Base-by-base conservation (phyloP, 2,113 vertebrate species). In the Epinephelus lanceolatus region DNA sequence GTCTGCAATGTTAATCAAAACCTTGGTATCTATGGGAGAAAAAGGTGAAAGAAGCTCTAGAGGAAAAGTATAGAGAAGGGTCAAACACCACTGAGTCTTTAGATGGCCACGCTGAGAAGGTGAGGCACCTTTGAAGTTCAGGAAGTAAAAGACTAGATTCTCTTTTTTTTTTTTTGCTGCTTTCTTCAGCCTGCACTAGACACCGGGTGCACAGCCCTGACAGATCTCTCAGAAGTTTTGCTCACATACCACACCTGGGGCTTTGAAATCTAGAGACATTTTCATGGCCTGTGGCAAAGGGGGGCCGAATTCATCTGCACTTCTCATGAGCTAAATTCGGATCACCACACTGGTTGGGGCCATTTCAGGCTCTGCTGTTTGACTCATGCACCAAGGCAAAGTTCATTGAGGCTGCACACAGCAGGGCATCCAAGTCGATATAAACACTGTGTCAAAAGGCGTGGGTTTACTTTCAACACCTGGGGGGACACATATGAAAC, bases 111-210 rank as follows among this genome's bases (percentile, higher is more conserved):
- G 76, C 87, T 61, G 90, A 89, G 91, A 71, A 92, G 86, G 87
- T 85, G 89, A 94, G 91, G 85, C 77, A 65, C 56, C 95, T 96
- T 96, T 96, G 95, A 96, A 93, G 94, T 94, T 81, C 93, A 95
- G 94, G 94, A 93, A 94, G 93, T 91, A 90, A 90, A 86, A 93
- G 88, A 88, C 86, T 82, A 91, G 86, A 62, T 86, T 87, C 78
- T 88, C 86, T 91, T 85, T 92, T 88, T 62, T 75, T 78, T 66
- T 55, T 55, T 55, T 71, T 71, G 78, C 49, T 85, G 33, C 78
- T 83, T 76, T 90, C 90, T 91, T 91, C 81, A 83, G 83, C 84
- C 77, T 91, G 84, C 91, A 75, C 86, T 55, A 86, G 84, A 83
- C 55, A 76, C 71, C 42, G 72, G 85, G 63, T 81, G 83, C 76